These are phyloP conservation scores for Lasius fuliginosus DNA, from an alignment of 2,888 invertebrate species.

Conservation along the genomic window DNA sequence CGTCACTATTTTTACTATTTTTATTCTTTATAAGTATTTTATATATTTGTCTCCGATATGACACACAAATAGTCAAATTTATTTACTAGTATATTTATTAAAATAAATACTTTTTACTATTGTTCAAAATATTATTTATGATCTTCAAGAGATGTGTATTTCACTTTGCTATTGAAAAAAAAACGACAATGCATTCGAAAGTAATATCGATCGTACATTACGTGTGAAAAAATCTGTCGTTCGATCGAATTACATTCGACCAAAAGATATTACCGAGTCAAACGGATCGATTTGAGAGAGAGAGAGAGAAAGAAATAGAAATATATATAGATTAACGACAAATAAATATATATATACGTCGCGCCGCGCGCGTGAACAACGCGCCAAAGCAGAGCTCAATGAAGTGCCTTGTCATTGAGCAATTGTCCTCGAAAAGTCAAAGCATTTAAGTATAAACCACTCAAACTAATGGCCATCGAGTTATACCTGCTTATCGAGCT, in stretches of 20 bases:
- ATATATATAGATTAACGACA: conserved; percentile 36
- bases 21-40: not conserved
- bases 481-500: conserved; percentile 26
- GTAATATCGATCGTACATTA: not conserved
- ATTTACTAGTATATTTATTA: not conserved
- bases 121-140: not conserved
- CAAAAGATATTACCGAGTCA: not conserved
- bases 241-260: conserved; percentile 20
- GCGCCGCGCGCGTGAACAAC: conserved; percentile 33
- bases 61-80: not conserved
- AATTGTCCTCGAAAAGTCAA: conserved; percentile 58
- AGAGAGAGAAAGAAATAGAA: not conserved
- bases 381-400: conserved; percentile 45
- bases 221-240: not conserved
- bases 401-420: conserved; percentile 56
- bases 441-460: conserved; percentile 65
- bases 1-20: not conserved
- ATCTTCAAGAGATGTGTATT: not conserved
- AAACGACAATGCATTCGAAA: not conserved
- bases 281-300: conserved; percentile 6
- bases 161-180: not conserved
- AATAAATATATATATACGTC: conserved; percentile 9
- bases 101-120: conserved; percentile 5
- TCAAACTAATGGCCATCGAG: conserved; percentile 56
- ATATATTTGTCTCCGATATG: not conserved